A percentile compares a stretch with the other conserved stretches of the same genome.
Conservation (phyloP, 2,113 vertebrate genomes). For the Heterocephalus glaber region DNA sequence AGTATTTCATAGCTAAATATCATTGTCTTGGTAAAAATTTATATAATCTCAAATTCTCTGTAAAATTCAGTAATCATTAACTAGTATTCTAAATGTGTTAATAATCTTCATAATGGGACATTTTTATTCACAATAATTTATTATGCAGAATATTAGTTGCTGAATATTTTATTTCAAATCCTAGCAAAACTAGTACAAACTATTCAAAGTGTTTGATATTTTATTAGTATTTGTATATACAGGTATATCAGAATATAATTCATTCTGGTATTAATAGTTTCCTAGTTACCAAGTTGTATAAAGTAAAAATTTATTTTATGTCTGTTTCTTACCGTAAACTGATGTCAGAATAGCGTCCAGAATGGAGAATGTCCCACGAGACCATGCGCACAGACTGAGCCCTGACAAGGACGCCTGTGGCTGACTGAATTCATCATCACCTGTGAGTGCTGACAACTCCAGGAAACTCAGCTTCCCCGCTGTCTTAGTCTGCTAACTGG, state of each 20-base stretch:
- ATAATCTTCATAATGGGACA: conserved; percentile 58
- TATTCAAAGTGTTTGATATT: conserved; percentile 50
- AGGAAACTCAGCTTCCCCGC: background rate
- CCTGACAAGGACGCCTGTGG: background rate
- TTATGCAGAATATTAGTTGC: conserved; percentile 45
- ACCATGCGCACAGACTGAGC: background rate
- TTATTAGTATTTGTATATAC: conserved; percentile 44
- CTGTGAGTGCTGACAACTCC: background rate
- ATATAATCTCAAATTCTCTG: conserved; percentile 66
- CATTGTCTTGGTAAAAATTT: conserved; percentile 57
- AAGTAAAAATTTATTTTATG: background rate
- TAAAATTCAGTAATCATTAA: conserved; percentile 55
- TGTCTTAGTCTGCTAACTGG: background rate
- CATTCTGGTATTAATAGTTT: background rate
- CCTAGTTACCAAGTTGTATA: background rate
- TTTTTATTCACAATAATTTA: conserved; percentile 81
- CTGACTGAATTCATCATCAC: background rate
- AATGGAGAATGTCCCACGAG: background rate
- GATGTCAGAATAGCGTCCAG: background rate
- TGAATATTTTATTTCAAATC: conserved; percentile 78
- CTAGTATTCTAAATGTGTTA: conserved; percentile 69
- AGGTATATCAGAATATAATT: background rate
- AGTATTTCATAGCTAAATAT: conserved; percentile 63
- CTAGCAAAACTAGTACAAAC: conserved; percentile 64
- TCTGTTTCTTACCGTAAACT: background rate